These are phyloP conservation scores for Alfaro cultratus DNA, from an alignment of 2,797 vertebrate genomes.

Conservation along the genomic window DNA sequence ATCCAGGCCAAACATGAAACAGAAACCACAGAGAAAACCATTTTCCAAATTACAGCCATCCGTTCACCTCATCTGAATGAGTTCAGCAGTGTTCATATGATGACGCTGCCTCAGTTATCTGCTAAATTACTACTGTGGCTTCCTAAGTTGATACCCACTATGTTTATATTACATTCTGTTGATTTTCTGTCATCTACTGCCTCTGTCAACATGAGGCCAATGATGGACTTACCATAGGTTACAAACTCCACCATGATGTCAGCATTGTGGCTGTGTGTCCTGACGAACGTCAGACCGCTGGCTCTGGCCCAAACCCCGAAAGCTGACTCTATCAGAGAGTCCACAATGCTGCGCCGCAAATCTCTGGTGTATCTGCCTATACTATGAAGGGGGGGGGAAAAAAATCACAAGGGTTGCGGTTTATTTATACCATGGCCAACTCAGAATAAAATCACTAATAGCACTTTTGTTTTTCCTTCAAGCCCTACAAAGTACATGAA, in stretches of 20 bases:
- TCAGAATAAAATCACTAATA: neutral
- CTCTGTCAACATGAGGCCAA: slow-evolving; percentile 2
- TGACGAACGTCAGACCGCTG: slow-evolving; percentile 74
- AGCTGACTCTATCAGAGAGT: slow-evolving; percentile 73
- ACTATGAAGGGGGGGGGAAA: slow-evolving; percentile 47
- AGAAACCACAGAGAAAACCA: slow-evolving; percentile 52
- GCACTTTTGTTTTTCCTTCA: neutral
- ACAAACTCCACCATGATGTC: slow-evolving; percentile 81
- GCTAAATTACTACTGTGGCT: slow-evolving; percentile 23
- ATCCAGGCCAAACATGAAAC: slow-evolving; percentile 45
- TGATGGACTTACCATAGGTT: slow-evolving; percentile 66
- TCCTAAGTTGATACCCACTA: neutral
- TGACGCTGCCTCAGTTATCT: slow-evolving; percentile 20
- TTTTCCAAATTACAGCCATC: slow-evolving; percentile 50
- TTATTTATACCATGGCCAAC: neutral
- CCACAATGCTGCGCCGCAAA: slow-evolving; percentile 74
- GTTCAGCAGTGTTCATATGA: slow-evolving; percentile 16
- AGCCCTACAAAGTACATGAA: neutral
- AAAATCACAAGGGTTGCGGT: neutral
- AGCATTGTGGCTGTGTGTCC: slow-evolving; percentile 59
- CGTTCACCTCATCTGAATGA: slow-evolving; percentile 29
- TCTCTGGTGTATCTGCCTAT: slow-evolving; percentile 76
- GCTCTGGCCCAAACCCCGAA: slow-evolving; percentile 74
- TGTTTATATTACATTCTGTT: slow-evolving; percentile 2
- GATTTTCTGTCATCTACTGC: neutral